A percentile compares a stretch with the other conserved stretches of the same genome.
These are phyloP conservation scores for Ispidina lecontei DNA, from an alignment of 2,797 vertebrate genomes.

Conservation along the genomic window DNA sequence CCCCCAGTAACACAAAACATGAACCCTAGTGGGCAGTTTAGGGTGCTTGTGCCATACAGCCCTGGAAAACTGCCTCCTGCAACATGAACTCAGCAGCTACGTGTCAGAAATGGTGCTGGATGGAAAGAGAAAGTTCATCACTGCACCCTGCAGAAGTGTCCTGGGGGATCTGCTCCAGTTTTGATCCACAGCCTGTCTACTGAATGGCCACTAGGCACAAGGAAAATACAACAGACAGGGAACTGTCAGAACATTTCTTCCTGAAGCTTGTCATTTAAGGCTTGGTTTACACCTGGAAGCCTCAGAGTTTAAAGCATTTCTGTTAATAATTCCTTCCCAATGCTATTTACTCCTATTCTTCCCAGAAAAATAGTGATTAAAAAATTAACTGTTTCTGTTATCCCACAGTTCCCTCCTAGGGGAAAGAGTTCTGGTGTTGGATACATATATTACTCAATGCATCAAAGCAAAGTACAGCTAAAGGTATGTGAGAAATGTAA, in stretches of 20 bases:
- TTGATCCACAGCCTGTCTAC: slow-evolving; percentile 21
- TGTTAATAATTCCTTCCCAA: background rate
- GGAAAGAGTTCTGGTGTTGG: background rate
- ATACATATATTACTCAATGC: background rate
- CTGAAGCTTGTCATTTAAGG: slow-evolving; percentile 7
- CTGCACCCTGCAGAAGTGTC: background rate
- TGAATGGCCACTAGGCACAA: background rate
- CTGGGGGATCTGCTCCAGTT: background rate
- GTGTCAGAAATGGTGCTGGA: accelerated
- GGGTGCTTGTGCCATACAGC: background rate
- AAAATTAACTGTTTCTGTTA: accelerated
- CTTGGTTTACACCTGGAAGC: background rate
- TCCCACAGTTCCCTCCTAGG: background rate
- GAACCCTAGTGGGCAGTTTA: background rate
- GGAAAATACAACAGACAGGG: background rate
- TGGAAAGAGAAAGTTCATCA: background rate
- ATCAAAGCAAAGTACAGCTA: background rate
- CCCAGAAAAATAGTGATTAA: background rate
- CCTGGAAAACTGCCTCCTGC: background rate
- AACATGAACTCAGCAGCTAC: background rate
- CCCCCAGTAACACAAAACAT: background rate
- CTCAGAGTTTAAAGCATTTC: background rate
- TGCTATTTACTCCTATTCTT: background rate
- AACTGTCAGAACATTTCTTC: slow-evolving; percentile 12
- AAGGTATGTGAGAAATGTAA: background rate